Base-by-base conservation (phyloP, 2,797 vertebrate genomes). In the Gobio occitaniae region DNA sequence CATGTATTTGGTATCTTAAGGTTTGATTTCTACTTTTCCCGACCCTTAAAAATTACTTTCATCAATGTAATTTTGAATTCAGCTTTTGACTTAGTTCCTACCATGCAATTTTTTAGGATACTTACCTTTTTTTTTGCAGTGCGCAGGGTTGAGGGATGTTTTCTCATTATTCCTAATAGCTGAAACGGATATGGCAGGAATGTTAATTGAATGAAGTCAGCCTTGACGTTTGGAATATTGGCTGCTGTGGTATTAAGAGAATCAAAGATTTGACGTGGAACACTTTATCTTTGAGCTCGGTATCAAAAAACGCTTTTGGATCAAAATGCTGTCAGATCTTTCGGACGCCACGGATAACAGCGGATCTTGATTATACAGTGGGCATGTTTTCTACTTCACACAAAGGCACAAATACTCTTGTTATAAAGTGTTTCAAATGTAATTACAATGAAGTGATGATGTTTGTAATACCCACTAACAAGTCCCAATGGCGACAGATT, bases 191-290 rank as follows among this genome's bases (percentile, higher is more conserved):
- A 11, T 61, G 52, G 68, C 80, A 72, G 81, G 9, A 9, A 63
- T 74, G 7, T 56, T 29, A 47, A 21, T 1, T 61, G 41, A 59
- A 32, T 81, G 16, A 50, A 82, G 44, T 83, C 66, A 44, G 50
- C 21, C 44, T 82, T 63, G 44, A 3, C 13, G 7, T 65, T 50
- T 52, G 29, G 9, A 72, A 75, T 38, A 44, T 50, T 50, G 12
- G 56, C 61, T 65, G 56, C 81, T 83, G 21, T 17, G 41, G 70
- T 50, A 36, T 82, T 50, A 48, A 19, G 38, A 72, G 41, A 74
- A 32, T 82, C 36, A 70, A 69, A 68, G 65, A 69, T 68, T 80
- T 25, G 17, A 38, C n/a, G 2, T 44, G 12, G 32, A 54, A 38
- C 79, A 41, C n/a, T 70, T 65, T 50, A 71, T 44, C 21, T 71